Percentiles rank a stretch among this genome's conserved stretches.
These are phyloP conservation scores for Sinopyrophorus schimmeli DNA, from an alignment of 2,888 invertebrate genomes.

Conservation along the genomic window DNA sequence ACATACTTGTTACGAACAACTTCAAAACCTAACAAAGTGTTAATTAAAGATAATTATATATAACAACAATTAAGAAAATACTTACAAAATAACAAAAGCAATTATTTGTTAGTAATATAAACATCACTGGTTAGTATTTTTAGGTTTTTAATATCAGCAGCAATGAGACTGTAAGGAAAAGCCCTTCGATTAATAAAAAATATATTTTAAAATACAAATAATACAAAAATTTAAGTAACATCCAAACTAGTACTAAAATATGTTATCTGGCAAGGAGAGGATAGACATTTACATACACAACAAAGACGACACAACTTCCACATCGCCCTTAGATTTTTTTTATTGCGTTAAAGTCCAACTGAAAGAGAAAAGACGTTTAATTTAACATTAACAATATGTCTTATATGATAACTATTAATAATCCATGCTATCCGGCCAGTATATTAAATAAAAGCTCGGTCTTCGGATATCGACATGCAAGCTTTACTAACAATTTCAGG, in stretches of 20 bases:
- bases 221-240: constrained; percentile 7
- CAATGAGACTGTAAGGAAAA: constrained; percentile 22
- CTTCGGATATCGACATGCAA: no score
- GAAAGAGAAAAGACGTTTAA: constrained; percentile 26
- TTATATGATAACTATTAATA: not conserved
- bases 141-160: constrained; percentile 19
- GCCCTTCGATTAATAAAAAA: not conserved
- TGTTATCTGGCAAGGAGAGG: not conserved
- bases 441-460: no score
- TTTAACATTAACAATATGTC: not conserved
- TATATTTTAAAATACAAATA: constrained; percentile 2
- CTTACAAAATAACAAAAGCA: constrained; percentile 10
- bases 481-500: no score
- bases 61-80: no score
- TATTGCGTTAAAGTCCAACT: constrained; percentile 31
- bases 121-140: constrained; percentile 18
- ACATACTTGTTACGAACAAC: no score
- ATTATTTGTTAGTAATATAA: constrained; percentile 16
- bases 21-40: no score
- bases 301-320: constrained; percentile 15
- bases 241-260: not conserved
- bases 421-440: no score
- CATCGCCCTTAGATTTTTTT: constrained; percentile 20
- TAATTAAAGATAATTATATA: no score
- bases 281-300: constrained; percentile 22